phyloP scores from a whole-genome alignment of 2,888 invertebrate genomes.

The Hypercompe scribonia region DNA sequence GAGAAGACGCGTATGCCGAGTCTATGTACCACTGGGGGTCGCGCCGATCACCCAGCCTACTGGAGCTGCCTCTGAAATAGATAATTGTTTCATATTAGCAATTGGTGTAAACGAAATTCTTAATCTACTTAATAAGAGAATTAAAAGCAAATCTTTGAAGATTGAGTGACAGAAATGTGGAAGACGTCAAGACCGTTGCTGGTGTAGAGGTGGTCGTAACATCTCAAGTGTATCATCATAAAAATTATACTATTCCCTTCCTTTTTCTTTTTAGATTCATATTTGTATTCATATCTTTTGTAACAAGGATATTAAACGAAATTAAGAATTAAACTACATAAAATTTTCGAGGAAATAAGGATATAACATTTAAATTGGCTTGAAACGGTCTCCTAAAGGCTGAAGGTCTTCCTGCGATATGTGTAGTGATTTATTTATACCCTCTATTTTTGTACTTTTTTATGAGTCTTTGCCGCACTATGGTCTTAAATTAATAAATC shows the following conservation, averaged over 20 bases:
- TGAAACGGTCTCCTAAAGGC: not conserved
- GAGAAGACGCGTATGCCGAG: constrained; percentile 81
- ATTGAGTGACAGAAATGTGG: not conserved
- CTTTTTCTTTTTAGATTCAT: too few species aligned
- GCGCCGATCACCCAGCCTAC: constrained; percentile 79
- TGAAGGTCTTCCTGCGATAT: not conserved
- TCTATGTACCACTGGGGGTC: constrained; percentile 84
- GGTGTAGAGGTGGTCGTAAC: too few species aligned
- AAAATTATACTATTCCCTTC: too few species aligned
- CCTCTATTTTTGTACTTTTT: not conserved
- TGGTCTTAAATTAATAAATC: not conserved
- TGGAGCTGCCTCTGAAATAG: constrained; percentile 72
- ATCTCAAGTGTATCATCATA: too few species aligned
- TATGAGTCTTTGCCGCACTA: not conserved
- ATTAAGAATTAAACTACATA: too few species aligned
- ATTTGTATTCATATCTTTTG: too few species aligned
- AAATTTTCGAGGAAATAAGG: too few species aligned
- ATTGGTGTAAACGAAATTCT: not conserved
- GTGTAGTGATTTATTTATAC: not conserved
- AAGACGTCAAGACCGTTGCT: too few species aligned
- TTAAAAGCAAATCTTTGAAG: not conserved
- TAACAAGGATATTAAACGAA: too few species aligned
- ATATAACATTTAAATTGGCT: not conserved
- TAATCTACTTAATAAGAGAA: not conserved
- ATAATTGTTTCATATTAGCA: not conserved